These are phyloP conservation scores for Strigamia crassipes DNA, from an alignment of 2,888 invertebrate genomes.

Conservation along the genomic window DNA sequence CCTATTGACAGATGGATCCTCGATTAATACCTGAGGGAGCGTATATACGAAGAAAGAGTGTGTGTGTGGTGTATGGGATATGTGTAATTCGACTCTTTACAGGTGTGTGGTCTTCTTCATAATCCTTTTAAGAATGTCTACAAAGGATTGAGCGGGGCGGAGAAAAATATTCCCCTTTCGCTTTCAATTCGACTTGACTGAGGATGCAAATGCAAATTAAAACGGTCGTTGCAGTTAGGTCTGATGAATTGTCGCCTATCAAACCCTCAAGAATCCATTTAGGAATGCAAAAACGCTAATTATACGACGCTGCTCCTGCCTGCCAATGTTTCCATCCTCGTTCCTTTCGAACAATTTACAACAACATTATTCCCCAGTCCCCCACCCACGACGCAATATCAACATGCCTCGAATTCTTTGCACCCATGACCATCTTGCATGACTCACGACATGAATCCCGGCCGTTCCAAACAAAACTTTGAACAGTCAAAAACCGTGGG, in stretches of 20 bases:
- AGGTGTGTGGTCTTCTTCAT: constrained; percentile 29
- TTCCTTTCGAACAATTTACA: constrained; percentile 19
- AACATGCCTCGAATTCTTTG: constrained; percentile 10
- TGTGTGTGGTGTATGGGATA: not conserved
- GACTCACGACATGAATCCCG: constrained; percentile 12
- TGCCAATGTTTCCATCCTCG: not conserved
- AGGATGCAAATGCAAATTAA: constrained; percentile 14
- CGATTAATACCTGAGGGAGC: constrained; percentile 31
- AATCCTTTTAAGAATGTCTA: not conserved
- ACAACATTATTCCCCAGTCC: not conserved
- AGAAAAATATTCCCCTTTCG: not conserved
- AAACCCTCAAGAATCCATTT: constrained; percentile 21
- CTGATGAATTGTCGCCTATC: constrained; percentile 39
- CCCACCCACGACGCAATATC: constrained; percentile 24
- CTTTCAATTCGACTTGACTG: constrained; percentile 1
- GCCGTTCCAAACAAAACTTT: not conserved
- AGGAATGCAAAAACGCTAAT: constrained; percentile 38
- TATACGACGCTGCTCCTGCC: constrained; percentile 24
- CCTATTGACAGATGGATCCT: constrained; percentile 22
- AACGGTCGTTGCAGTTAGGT: constrained; percentile 23
- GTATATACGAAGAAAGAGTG: too few relatives aligned
- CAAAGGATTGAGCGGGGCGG: constrained; percentile 15
- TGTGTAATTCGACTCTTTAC: constrained; percentile 3
- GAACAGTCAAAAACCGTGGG: not conserved
- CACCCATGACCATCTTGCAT: constrained; percentile 25